Base-by-base conservation (phyloP, 1,140 invertebrate species). In the Trachelipus rathkii region DNA sequence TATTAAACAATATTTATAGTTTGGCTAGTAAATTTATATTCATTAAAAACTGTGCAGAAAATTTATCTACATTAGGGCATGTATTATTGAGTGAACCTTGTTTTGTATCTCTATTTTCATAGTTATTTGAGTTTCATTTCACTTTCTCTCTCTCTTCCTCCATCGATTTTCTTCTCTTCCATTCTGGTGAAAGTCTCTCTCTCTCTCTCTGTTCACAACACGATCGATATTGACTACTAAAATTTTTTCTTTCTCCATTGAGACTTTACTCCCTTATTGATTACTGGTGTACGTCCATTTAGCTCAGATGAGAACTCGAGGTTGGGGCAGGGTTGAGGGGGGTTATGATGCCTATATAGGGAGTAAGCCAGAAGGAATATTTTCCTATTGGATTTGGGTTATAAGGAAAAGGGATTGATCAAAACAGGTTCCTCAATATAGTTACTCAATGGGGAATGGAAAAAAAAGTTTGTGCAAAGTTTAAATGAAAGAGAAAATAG, bases 201-300 rank as follows among this genome's bases (percentile, higher is more conserved):
- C 15, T 10, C 15, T 50, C 46, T n/a, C n/a, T 33, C 33, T 33
- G 33, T 33, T 33, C 33, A 33, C 33, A 33, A 33, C 33, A 33
- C 33, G 33, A 60, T 60, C 50, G 50, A 60, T 60, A 60, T 60
- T 60, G 2, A 60, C 11, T 19, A 60, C 11, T 2, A 60, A 60
- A 19, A n/a, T n/a, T n/a, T 60, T 60, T 60, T 60, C 33, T 2
- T 15, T 13, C 50, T 60, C 50, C 8, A 60, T 60, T 60, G 50
- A 60, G 50, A 60, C 50, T 19, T 60, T 60, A 19, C 50, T 19
- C 1, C 50, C 50, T 60, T 60, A 60, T 60, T 60, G 50, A 60
- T 60, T 60, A 60, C 50, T 13, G 19, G 50, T 60, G 50, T 60
- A 60, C 2, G 50, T 60, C 50, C 50, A 60, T 60, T 60, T 60